A percentile compares a stretch with the other conserved stretches of the same genome.
Conservation (phyloP, 2,113 vertebrate species). For the Australoheros scitulus region DNA sequence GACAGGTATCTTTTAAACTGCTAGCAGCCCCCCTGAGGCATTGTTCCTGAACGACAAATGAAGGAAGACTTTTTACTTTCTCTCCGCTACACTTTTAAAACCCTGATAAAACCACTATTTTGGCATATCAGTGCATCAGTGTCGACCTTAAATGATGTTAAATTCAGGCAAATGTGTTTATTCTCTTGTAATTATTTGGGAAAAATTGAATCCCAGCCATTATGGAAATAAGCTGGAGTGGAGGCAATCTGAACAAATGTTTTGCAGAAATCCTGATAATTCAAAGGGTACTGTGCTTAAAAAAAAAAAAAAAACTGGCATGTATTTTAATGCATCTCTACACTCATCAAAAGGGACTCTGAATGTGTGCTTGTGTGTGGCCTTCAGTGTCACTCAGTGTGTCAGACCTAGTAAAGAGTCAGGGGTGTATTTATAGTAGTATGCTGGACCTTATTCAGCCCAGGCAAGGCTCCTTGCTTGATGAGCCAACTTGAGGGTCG, state of each 20-base stretch:
- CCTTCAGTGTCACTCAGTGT: conserved; percentile 61
- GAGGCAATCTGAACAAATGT: background rate
- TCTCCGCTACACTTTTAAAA: background rate
- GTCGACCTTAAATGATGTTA: background rate
- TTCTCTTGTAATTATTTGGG: background rate
- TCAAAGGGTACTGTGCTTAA: background rate
- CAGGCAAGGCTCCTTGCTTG: conserved; percentile 47
- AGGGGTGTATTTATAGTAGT: conserved; percentile 58
- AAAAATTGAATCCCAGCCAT: background rate
- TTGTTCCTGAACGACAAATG: background rate
- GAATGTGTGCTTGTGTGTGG: conserved; percentile 5
- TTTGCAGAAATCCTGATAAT: background rate
- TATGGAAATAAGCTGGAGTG: background rate
- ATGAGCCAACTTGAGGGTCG: conserved; percentile 46
- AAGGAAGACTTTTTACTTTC: background rate
- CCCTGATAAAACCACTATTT: background rate
- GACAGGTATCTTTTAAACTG: background rate
- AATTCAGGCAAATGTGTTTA: background rate
- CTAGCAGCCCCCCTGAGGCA: background rate
- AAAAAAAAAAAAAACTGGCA: background rate
- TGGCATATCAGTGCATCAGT: background rate
- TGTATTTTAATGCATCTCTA: conserved; percentile 4
- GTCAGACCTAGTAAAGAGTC: conserved; percentile 51
- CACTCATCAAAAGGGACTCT: conserved; percentile 9
- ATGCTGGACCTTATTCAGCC: conserved; percentile 39